Evolutionary conservation across 2,113 vertebrate genomes (phyloP), one percentile per base, ranked within the genome.

Genomic region (Sebastes fasciatus): DNA sequence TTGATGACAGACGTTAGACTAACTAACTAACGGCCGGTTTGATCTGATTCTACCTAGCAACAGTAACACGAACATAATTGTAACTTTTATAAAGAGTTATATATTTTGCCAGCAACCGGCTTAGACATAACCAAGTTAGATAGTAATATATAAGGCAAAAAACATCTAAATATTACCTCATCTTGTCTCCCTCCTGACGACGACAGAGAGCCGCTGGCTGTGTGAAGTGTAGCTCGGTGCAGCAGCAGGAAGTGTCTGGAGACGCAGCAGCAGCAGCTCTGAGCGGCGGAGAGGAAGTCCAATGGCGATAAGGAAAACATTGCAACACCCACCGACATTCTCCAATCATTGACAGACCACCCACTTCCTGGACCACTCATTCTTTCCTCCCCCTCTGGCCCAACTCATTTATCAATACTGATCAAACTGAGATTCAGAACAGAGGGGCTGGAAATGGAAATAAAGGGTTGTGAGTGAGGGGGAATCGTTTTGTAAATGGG

Each of bases 211-310:
- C 77, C 80, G 65, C 85, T 79, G 40, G 84, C 83, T 80, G 58
- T 62, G 77, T 62, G 78, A 71, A 57, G 86, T 66, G 63, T 67
- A 78, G 21, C 40, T 82, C 45, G 76, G 72, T 89, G 89, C 90
- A 94, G 95, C 94, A 94, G 89, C 90, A 94, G 95, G 94, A 94
- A 94, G 87, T 84, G 73, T 68, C 58, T 79, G 76, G 75, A 84
- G 87, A 67, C 83, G 79, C 66, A 80, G 72, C 8, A 82, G 91
- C 85, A 40, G 90, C 89, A n/a, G 89, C 77, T 91, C 54, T 93
- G 89, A 95, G 74, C 89, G 91, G 91, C 93, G 86, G 83, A 87
- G 78, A 92, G 91, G 90, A 93, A 92, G 84, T 74, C 93, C 92
- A 94, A 93, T 94, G 87, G 74, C 83, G 88, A 92, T 86, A 93